Percentiles rank a stretch among this genome's conserved stretches.
Conservation (phyloP, 1,140 invertebrate species). For the Drosophila mayri region DNA sequence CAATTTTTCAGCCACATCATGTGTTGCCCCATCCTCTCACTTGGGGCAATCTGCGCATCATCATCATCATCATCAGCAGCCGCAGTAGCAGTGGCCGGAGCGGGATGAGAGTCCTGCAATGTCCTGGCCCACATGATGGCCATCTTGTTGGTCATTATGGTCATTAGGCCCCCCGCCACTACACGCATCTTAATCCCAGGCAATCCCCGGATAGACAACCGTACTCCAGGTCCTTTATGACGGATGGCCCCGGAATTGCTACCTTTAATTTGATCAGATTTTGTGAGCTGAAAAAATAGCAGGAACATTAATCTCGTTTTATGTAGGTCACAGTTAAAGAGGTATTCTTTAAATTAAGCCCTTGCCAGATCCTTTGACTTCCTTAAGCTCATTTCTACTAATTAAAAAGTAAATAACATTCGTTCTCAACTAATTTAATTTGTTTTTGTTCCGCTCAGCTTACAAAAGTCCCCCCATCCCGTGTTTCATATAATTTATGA, state of each 20-base stretch:
- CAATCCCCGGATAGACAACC: slow-evolving; percentile 49
- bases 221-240: slow-evolving; percentile 63
- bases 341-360: not conserved
- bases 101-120: slow-evolving; percentile 27
- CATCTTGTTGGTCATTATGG: slow-evolving; percentile 78
- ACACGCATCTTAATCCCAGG: slow-evolving; percentile 69
- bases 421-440: slow-evolving; percentile 48
- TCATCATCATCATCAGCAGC: slow-evolving; percentile 62
- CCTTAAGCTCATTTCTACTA: slow-evolving; percentile 52
- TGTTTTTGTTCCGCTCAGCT: slow-evolving; percentile 12
- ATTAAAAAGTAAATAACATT: slow-evolving; percentile 56
- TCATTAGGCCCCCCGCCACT: slow-evolving; percentile 66
- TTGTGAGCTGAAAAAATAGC: slow-evolving; percentile 52
- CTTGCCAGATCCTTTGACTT: slow-evolving; percentile 4
- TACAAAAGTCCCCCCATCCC: slow-evolving; percentile 16
- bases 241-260: slow-evolving; percentile 54
- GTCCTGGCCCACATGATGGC: slow-evolving; percentile 59
- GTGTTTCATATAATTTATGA: slow-evolving; percentile 69
- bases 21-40: slow-evolving; percentile 57
- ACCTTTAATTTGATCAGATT: slow-evolving; percentile 79
- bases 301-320: slow-evolving; percentile 36
- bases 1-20: slow-evolving; percentile 82
- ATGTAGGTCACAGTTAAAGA: slow-evolving; percentile 39
- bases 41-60: slow-evolving; percentile 52
- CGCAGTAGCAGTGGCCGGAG: slow-evolving; percentile 6